Base-by-base conservation (phyloP, 2,113 vertebrate species). In the Sturnus vulgaris region DNA sequence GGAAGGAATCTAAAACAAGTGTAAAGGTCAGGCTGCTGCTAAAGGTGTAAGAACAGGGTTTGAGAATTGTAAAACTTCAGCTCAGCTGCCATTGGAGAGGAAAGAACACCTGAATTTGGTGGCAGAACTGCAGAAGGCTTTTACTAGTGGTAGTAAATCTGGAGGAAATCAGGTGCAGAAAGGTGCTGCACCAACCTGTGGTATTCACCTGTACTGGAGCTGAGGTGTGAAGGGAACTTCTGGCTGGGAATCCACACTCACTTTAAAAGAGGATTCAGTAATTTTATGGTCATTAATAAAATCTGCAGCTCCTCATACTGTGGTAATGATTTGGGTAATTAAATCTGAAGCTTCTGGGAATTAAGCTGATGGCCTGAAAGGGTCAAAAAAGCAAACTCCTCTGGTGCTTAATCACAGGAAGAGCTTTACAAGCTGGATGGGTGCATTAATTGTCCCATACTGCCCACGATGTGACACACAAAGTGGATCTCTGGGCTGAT, bases 341-440 rank as follows among this genome's bases (percentile, higher is more conserved):
- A 96, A 96, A 96, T 71, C 44, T 44, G 85, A 93, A 94, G 90
- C 90, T 95, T 96, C 95, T 94, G 90, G 93, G 94, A 94, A 96
- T 96, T 86, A 92, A 92, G 92, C 60, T 78, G 92, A 95, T 93
- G 88, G 94, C 86, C 90, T 79, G 94, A 78, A 83, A 95, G 93
- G 94, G 94, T 96, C 93, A 95, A 55, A 77, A 96, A 96, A 85
- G 68, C 80, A 80, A 95, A 88, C 42, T 91, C 63, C 35, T 66
- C 79, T 50, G 42, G 80, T 92, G 72, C 63, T 95, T 92, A 85
- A 95, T 95, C 82, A 96, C 53, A 80, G n/a, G 75, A 95, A 84
- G 1, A 88, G 85, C 90, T 92, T 12, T 88, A 56, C 79, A 49
- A 68, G 79, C 52, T 40, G 59, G 75, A 44, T 23, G 70, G 90